Evolutionary conservation across 2,113 vertebrate genomes (phyloP), one percentile per base, ranked within the genome.

Genomic region (Stigmatopora argus): DNA sequence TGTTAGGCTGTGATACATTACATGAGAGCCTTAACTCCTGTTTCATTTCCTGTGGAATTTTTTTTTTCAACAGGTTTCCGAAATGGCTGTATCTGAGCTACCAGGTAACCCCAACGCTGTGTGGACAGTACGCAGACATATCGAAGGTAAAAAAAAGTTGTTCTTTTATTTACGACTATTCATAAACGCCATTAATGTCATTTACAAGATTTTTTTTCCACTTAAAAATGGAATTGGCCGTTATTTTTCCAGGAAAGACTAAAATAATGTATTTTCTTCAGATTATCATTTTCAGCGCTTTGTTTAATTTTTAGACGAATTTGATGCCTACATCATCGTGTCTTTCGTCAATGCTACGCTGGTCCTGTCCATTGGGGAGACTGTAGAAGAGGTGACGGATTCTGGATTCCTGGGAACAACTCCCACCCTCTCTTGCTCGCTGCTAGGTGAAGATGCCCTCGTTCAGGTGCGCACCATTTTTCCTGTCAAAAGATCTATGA

Each of bases 81-180:
- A 99, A 92, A 99, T 99, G 97, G 97, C 97, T 0, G 97, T 99
- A 67, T 99, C 97, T 0, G 97, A 99, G 83, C 92, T 99, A 77
- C 97, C 97, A 0, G 97, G 97, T 93, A 99, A 98, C 86, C 97
- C 97, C 59, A 99, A 99, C 46, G 96, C 97, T 74, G 97, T 99
- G 21, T 99, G 97, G 97, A 99, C 97, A 0, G 97, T 99, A 14
- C 93, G 96, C 80, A 92, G 93, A 60, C 96, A 99, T 5, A 92
- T 99, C 34, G 97, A 99, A 95, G 97, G 97, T 99, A 74, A 68
- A n/a, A 19, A 52, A 11, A 13, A 3, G 1, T 52, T 52, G 5
- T 56, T 31, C 6, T 56, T 56, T 56, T 13, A 31, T 31, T 15
- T 14, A 12, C 21, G 13, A 23, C 21, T 12, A 52, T 4, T 52